Evolutionary conservation across 2,888 invertebrate species (phyloP).

Genomic region (Chloromyia formosa): DNA sequence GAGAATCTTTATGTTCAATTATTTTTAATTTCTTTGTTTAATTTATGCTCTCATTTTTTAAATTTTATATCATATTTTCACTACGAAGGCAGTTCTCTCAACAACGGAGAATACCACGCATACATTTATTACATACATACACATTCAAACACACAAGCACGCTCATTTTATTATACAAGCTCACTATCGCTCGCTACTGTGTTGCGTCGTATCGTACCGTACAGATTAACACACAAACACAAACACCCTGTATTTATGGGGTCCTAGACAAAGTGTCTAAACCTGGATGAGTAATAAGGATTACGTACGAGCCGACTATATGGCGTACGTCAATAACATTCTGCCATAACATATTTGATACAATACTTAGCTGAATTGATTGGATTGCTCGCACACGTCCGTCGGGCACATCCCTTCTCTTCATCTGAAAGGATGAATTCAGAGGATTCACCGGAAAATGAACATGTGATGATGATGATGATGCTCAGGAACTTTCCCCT

Average conservation of each 20-base stretch:
- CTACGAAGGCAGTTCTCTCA: constrained; percentile 43
- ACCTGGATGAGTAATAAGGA: constrained; percentile 24
- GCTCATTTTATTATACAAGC: constrained; percentile 16
- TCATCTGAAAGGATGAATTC: background rate
- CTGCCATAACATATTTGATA: constrained; percentile 19
- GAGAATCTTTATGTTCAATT: constrained; percentile 21
- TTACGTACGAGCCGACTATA: constrained; percentile 19
- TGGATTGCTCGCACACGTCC: constrained; percentile 1
- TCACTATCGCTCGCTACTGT: constrained; percentile 30
- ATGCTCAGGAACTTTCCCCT: background rate
- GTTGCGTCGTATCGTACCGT: constrained; percentile 25
- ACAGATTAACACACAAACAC: background rate
- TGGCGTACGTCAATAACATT: too few relatives aligned
- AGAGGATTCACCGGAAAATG: background rate
- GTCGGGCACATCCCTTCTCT: background rate
- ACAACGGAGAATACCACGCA: constrained; percentile 42
- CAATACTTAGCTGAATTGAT: constrained; percentile 35
- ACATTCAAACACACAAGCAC: background rate
- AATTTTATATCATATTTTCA: constrained; percentile 10
- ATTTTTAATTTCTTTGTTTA: constrained; percentile 3
- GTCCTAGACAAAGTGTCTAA: constrained; percentile 26
- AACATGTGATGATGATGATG: background rate
- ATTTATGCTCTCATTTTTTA: constrained; percentile 13
- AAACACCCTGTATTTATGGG: constrained; percentile 30
- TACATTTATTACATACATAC: constrained; percentile 10